Evolutionary conservation across 2,113 vertebrate species (phyloP), one percentile per base, ranked within the genome.

Genomic region (Tragelaphus buxtoni): DNA sequence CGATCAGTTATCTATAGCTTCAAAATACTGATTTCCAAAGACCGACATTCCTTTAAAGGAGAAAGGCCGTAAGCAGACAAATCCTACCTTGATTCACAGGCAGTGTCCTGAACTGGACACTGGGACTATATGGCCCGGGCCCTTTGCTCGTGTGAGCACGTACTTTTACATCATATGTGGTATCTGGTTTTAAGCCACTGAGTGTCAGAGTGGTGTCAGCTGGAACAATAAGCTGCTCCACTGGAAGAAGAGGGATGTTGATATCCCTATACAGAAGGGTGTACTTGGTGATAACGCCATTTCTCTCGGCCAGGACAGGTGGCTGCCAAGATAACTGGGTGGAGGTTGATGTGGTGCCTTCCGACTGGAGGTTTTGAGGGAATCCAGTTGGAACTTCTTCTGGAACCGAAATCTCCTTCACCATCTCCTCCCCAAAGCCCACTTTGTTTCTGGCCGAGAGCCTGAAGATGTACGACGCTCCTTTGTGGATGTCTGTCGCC

Each of bases 71-170:
- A 99, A 98, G 99, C 98, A 99, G 99, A 99, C 99, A 99, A 99
- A 99, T 99, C 99, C 99, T 99, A 99, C 99, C 99, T 99, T 99
- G 99, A 99, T 99, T 99, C 99, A 99, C 99, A 96, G 99, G 99
- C 98, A 99, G 99, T 99, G 99, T 99, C 99, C 99, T 99, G 99
- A 99, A 99, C 99, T 99, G 99, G 99, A 99, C 99, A 99, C 99
- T 99, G 98, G 99, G 99, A 99, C 99, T 99, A 99, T 99, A 99
- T 97, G 99, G 99, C 98, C 99, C 99, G 96, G 99, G 99, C 98
- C 99, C 99, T 99, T 99, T 99, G 99, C 99, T 99, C 99, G 99
- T 99, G 98, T 99, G 99, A 99, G 99, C 99, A 99, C 99, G 99
- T 99, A 99, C 99, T 99, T 99, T 99, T 99, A 99, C 99, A 99